Percentiles rank a stretch among this genome's conserved stretches.
Conservation (phyloP, 2,113 vertebrate genomes). For the Ophthalmolycus amberensis region DNA sequence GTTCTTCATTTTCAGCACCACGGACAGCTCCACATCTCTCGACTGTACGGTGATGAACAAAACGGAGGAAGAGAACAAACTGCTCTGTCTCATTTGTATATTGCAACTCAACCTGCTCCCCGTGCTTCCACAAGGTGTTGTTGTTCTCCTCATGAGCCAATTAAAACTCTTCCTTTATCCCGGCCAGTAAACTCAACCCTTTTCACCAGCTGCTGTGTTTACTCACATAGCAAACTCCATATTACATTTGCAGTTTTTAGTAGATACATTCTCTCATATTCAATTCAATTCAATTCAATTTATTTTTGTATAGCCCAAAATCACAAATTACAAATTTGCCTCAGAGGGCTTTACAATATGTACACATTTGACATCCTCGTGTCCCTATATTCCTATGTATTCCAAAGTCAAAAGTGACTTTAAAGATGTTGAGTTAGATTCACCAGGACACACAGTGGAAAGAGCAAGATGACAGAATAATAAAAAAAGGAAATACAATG, state of each 20-base stretch:
- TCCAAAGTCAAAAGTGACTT: not conserved
- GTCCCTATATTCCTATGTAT: not conserved
- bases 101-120: conserved; percentile 20
- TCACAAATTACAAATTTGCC: too few species aligned
- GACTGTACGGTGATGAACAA: conserved; percentile 28
- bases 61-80: conserved; percentile 13
- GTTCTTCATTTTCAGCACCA: conserved; percentile 43
- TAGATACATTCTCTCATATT: not conserved
- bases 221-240: conserved; percentile 16
- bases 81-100: conserved; percentile 13
- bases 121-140: conserved; percentile 35
- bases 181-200: conserved; percentile 27
- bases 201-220: conserved; percentile 25
- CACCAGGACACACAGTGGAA: not conserved
- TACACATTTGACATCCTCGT: too few species aligned
- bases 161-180: conserved; percentile 48
- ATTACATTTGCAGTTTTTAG: conserved; percentile 21
- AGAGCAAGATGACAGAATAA: not conserved
- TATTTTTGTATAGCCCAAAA: too few species aligned
- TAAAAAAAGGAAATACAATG: not conserved
- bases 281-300: too few species aligned
- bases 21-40: conserved; percentile 22
- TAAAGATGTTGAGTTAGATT: conserved; percentile 11
- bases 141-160: conserved; percentile 49
- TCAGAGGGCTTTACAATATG: too few species aligned